Percentiles rank a stretch among this genome's conserved stretches.
phyloP scores from a whole-genome alignment of 2,888 invertebrate species.

The Prosapia bicincta region DNA sequence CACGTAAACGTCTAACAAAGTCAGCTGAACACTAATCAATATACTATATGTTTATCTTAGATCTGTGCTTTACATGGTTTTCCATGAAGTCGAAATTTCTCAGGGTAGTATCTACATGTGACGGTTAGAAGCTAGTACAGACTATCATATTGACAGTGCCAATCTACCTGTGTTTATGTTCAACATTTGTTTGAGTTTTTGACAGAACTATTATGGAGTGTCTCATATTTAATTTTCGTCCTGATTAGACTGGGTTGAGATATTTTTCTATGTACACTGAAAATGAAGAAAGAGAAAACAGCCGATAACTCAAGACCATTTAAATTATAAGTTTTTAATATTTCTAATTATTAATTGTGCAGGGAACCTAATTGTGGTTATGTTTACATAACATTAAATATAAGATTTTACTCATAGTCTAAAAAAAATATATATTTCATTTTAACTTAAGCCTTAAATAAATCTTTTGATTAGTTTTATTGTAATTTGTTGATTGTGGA shows the following conservation, averaged over 20 bases:
- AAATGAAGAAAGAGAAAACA: slow-evolving; percentile 61
- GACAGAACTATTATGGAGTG: not conserved
- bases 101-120: too few relatives aligned
- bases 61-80: too few relatives aligned
- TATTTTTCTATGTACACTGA: not conserved
- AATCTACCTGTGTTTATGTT: too few relatives aligned
- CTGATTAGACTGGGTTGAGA: not conserved
- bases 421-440: slow-evolving; percentile 34
- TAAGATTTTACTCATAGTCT: too few relatives aligned
- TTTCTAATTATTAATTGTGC: not conserved
- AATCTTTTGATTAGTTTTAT: too few relatives aligned
- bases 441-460: slow-evolving; percentile 24
- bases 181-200: too few relatives aligned
- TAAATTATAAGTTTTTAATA: slow-evolving; percentile 74
- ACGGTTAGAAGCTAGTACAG: too few relatives aligned
- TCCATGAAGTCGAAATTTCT: too few relatives aligned
- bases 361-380: not conserved
- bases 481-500: slow-evolving; percentile 6
- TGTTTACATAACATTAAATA: not conserved
- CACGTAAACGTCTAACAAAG: too few relatives aligned
- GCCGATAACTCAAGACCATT: slow-evolving; percentile 75
- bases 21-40: too few relatives aligned
- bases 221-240: not conserved
- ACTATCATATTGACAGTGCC: too few relatives aligned
- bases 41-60: too few relatives aligned